Conservation (phyloP, 1,140 invertebrate genomes). For the Drosophila mayri region DNA sequence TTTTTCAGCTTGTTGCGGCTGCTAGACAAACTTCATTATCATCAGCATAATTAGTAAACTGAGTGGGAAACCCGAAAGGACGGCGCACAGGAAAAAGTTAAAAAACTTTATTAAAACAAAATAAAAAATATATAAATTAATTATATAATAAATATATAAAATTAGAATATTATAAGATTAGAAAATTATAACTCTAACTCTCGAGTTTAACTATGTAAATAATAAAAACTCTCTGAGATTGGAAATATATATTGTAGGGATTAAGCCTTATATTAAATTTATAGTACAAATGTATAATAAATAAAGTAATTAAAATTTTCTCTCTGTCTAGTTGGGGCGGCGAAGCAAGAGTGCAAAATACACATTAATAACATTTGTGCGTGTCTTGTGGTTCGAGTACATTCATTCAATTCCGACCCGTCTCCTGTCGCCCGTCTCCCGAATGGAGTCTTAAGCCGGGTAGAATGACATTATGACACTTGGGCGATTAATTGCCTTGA, state of each 20-base stretch:
- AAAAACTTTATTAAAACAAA: background rate
- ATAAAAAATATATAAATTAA: background rate
- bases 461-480: constrained; percentile 59
- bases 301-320: constrained; percentile 1
- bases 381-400: constrained; percentile 58
- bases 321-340: constrained; percentile 8
- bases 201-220: too few relatives aligned
- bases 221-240: too few relatives aligned
- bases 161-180: too few relatives aligned
- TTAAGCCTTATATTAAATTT: too few relatives aligned
- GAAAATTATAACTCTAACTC: too few relatives aligned
- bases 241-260: too few relatives aligned
- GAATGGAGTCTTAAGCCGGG: constrained; percentile 22
- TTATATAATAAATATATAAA: background rate
- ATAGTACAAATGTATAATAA: too few relatives aligned
- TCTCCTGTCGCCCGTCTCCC: background rate
- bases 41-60: constrained; percentile 40
- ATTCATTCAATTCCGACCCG: constrained; percentile 13
- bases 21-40: constrained; percentile 59
- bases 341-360: constrained; percentile 49
- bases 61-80: constrained; percentile 1
- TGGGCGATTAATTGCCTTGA: constrained; percentile 75
- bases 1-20: constrained; percentile 42
- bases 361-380: constrained; percentile 70
- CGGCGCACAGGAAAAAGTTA: background rate